A percentile compares a stretch with the other conserved stretches of the same genome.
These are phyloP conservation scores for Puffinus mauretanicus DNA, from an alignment of 2,113 vertebrate genomes.

Conservation along the genomic window DNA sequence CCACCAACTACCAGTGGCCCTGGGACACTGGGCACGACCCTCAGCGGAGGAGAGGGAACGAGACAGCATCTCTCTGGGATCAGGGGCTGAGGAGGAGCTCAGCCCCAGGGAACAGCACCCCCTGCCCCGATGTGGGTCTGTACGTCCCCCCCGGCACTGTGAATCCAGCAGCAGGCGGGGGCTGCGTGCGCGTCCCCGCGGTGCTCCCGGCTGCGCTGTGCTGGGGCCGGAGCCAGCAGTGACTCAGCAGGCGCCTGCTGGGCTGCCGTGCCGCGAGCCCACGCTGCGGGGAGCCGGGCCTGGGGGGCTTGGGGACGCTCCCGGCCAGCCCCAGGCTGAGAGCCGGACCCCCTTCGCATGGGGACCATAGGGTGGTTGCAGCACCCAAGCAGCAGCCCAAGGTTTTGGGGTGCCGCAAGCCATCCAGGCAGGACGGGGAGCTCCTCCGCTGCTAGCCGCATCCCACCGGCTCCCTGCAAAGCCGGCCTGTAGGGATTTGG, in stretches of 20 bases:
- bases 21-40: not conserved
- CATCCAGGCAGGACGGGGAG: not conserved
- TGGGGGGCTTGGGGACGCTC: rapidly evolving
- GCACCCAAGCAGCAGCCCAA: not conserved
- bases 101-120: rapidly evolving
- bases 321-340: not conserved
- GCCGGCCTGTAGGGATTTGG: not conserved
- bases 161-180: not conserved
- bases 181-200: rapidly evolving
- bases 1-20: not conserved
- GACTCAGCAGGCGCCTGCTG: not conserved
- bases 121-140: rapidly evolving
- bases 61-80: not conserved
- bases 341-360: rapidly evolving
- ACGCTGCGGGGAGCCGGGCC: rapidly evolving
- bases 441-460: not conserved
- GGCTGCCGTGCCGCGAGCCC: not conserved
- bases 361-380: rapidly evolving
- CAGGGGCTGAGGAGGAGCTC: not conserved
- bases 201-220: not conserved
- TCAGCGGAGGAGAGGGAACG: rapidly evolving
- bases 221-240: not conserved
- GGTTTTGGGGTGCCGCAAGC: not conserved
- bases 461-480: not conserved
- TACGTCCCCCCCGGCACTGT: not conserved